A percentile compares a stretch with the other conserved stretches of the same genome.
phyloP scores from a whole-genome alignment of 2,797 vertebrate species.

The Darevskia nairensis region DNA sequence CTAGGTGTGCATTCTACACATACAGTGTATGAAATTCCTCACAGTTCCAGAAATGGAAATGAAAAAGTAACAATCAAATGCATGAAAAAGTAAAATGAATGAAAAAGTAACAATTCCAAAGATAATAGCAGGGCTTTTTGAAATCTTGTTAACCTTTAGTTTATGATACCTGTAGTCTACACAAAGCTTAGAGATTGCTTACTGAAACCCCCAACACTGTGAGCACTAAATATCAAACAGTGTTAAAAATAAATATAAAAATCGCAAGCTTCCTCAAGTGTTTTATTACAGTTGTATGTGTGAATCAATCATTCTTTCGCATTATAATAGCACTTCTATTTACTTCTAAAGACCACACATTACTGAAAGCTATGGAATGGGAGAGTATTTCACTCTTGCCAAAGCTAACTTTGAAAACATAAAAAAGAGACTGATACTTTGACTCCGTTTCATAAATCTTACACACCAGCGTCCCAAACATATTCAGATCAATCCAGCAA shows the following conservation, averaged over 20 bases:
- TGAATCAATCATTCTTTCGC: not conserved
- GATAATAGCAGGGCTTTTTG: not conserved
- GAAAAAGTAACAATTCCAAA: no score
- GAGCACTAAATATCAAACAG: not conserved
- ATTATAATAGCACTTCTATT: not conserved
- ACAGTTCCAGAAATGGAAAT: not conserved
- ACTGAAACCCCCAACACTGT: not conserved
- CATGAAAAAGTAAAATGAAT: no score
- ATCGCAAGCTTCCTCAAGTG: not conserved
- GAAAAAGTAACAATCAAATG: no score
- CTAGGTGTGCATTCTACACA: not conserved
- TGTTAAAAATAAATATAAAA: not conserved
- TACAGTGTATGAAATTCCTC: not conserved
- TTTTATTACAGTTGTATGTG: not conserved
- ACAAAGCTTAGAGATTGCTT: not conserved
- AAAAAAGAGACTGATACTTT: constrained; percentile 25
- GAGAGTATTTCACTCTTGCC: not conserved
- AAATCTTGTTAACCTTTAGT: not conserved
- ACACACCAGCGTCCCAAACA: not conserved
- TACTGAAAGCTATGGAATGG: constrained; percentile 20
- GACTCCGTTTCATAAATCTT: constrained; percentile 32
- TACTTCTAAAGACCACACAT: constrained; percentile 3
- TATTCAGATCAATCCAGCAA: not conserved
- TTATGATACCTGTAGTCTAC: not conserved
- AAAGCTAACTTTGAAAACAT: constrained; percentile 35